A percentile compares a stretch with the other conserved stretches of the same genome.
phyloP scores from a whole-genome alignment of 1,140 invertebrate species.

The Pentalonia nigronervosa region DNA sequence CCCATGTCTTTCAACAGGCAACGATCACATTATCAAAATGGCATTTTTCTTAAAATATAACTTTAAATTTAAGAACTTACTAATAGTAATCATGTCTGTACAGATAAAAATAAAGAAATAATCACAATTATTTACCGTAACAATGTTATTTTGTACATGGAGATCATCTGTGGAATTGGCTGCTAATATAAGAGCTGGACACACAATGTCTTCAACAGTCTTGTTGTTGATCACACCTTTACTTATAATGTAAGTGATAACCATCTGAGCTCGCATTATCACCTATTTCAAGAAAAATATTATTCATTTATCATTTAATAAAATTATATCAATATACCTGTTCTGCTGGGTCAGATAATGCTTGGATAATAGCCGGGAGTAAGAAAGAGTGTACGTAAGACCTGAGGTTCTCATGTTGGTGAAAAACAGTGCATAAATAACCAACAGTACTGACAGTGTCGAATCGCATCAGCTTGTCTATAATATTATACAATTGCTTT shows the following conservation, averaged over 20 bases:
- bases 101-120: background rate
- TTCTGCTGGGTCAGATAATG: slow-evolving; percentile 40
- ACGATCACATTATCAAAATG: slow-evolving; percentile 25
- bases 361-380: slow-evolving; percentile 38
- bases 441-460: slow-evolving; percentile 48
- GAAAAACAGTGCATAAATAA: slow-evolving; percentile 56
- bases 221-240: slow-evolving; percentile 49
- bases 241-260: slow-evolving; percentile 50
- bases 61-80: background rate
- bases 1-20: slow-evolving; percentile 87
- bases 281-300: slow-evolving; percentile 13
- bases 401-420: slow-evolving; percentile 30
- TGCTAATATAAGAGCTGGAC: slow-evolving; percentile 50
- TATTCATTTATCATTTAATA: background rate
- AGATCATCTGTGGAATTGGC: slow-evolving; percentile 54
- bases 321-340: background rate
- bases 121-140: slow-evolving; percentile 48
- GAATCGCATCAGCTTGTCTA: slow-evolving; percentile 47
- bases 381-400: slow-evolving; percentile 42
- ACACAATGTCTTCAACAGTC: slow-evolving; percentile 37
- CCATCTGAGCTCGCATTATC: slow-evolving; percentile 51
- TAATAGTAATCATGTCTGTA: background rate
- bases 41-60: background rate
- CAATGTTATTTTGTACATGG: slow-evolving; percentile 57
- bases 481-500: background rate